Base-by-base conservation (phyloP, 2,888 invertebrate genomes). In the Hyposoter didymator region DNA sequence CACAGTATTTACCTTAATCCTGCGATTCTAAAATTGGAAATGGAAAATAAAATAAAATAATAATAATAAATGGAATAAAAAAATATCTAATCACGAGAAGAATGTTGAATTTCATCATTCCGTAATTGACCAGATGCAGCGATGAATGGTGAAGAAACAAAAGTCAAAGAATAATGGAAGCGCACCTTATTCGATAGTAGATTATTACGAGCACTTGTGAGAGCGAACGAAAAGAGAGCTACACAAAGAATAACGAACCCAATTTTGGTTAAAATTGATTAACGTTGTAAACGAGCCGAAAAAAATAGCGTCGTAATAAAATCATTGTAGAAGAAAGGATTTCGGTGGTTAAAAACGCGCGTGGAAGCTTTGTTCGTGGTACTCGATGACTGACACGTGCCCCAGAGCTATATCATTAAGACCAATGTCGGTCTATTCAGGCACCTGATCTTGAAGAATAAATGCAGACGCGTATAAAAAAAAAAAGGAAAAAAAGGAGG, bases 311-410 rank as follows among this genome's bases (percentile, higher is more conserved):
- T 55, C 28, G 35, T 55, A 32, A 76, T 52, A 52, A 47, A 78
- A 86, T 88, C 85, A 59, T 82, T 4, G 79, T 88, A 82, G 88
- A 87, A 89, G 89, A 78, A 88, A 89, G 87, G 84, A 85, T 87
- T 86, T 88, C 84, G 83, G 82, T 75, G 62, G 52, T 17, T 78
- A 69, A 45, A 79, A 22, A 19, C 47, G 64, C 47, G 64, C 22
- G 47, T 49, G 47, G 47, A 45, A 62, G 66, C 74, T 72, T 66
- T 66, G 62, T 70, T 55, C 72, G 59, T 28, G 47, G 10, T 49
- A 39, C 12, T 59, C 73, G 79, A 74, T 72, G 85, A 79, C 59
- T 73, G 78, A 81, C 75, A 64, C 62, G 72, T 84, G 78, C 67
- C 75, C 70, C 80, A 82, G 64, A 84, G 75, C 69, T 84, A 72